These are phyloP conservation scores for Eospalax fontanierii DNA, from an alignment of 2,797 vertebrate genomes.

Conservation along the genomic window DNA sequence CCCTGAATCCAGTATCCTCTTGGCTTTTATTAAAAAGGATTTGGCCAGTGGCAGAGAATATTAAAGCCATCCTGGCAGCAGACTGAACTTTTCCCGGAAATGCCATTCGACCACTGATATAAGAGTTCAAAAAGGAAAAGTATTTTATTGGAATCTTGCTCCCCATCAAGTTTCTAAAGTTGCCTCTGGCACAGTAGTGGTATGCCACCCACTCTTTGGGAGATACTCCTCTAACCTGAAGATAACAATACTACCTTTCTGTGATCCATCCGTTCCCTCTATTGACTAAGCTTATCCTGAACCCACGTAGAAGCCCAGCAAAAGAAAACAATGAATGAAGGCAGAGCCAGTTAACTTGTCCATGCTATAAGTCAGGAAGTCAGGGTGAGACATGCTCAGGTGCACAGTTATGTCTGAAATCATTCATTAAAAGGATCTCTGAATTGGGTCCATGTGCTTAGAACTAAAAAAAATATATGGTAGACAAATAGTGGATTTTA, in stretches of 20 bases:
- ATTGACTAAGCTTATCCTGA: slow-evolving; percentile 48
- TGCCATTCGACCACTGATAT: background rate
- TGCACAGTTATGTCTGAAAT: background rate
- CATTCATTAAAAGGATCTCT: background rate
- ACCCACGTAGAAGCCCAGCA: background rate
- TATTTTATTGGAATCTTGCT: background rate
- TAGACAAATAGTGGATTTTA: background rate
- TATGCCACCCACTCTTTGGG: slow-evolving; percentile 71
- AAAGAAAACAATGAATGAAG: slow-evolving; percentile 67
- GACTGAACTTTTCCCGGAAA: background rate
- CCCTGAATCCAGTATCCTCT: background rate
- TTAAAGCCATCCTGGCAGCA: background rate
- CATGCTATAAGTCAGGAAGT: background rate
- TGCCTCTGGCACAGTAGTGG: background rate
- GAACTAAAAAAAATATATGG: background rate
- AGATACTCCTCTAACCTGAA: slow-evolving; percentile 68
- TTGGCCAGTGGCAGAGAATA: background rate
- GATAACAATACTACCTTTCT: slow-evolving; percentile 33
- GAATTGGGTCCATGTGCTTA: background rate
- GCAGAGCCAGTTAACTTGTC: background rate
- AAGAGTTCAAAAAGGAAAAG: background rate
- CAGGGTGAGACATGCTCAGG: background rate
- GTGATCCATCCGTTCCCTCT: background rate
- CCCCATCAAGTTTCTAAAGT: background rate
- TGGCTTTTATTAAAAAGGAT: background rate